phyloP scores from a whole-genome alignment of 2,113 vertebrate genomes.

The Monopterus albus region DNA sequence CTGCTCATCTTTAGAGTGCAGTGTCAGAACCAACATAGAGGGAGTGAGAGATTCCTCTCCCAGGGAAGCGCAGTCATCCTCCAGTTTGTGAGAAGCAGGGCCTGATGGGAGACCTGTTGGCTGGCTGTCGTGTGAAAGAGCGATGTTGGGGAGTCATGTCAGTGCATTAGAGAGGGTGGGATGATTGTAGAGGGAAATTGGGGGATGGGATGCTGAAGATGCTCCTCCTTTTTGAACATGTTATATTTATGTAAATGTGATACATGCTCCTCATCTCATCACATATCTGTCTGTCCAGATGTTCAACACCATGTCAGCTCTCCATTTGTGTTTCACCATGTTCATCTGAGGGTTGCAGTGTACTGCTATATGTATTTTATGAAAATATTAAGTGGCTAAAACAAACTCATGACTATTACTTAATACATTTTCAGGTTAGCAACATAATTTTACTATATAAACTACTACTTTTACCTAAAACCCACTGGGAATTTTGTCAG shows the following conservation, averaged over 20 bases:
- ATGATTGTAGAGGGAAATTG: slow-evolving; percentile 57
- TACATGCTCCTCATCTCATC: slow-evolving; percentile 25
- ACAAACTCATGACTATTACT: neutral
- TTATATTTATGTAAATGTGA: slow-evolving; percentile 30
- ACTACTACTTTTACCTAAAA: neutral
- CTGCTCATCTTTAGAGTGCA: slow-evolving; percentile 19
- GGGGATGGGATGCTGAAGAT: slow-evolving; percentile 69
- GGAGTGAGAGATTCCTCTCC: slow-evolving; percentile 26
- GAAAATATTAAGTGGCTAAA: neutral
- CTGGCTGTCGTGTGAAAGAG: slow-evolving; percentile 40
- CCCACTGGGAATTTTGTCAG: neutral
- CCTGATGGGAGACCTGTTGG: slow-evolving; percentile 74
- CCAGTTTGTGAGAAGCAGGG: slow-evolving; percentile 49
- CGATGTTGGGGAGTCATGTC: slow-evolving; percentile 67
- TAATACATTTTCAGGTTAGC: neutral
- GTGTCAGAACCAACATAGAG: slow-evolving; percentile 8
- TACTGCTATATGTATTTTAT: neutral
- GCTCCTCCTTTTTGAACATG: slow-evolving; percentile 48
- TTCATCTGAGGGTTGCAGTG: neutral
- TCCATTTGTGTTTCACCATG: neutral
- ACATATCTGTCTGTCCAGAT: slow-evolving; percentile 10
- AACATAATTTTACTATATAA: neutral
- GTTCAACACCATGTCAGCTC: neutral
- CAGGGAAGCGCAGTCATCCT: slow-evolving; percentile 62
- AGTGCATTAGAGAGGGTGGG: slow-evolving; percentile 56